Base-by-base conservation (phyloP, 1,140 invertebrate species). In the Tetranychus urticae region DNA sequence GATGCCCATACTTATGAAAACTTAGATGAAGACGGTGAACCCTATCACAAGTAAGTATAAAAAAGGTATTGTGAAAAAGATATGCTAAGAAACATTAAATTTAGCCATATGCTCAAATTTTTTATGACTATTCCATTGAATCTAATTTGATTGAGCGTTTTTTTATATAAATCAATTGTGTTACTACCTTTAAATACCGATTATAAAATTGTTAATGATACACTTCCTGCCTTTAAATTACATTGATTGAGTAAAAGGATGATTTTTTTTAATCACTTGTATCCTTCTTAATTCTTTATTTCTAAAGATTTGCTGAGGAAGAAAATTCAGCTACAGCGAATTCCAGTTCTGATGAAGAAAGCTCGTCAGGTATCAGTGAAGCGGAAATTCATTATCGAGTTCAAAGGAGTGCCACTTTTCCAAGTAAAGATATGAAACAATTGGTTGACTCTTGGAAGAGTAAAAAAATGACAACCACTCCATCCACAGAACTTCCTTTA, bases 1-100 rank as follows among this genome's bases (percentile, higher is more conserved):
- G 76, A 79, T 61, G 70, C 75, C n/a, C 77, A 79, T 70, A 75
- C 72, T 1, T 79, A 79, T 69, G 77, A 77, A 58, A 79, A 79
- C 66, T 69, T 79, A 36, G 75, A 77, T 64, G 62, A 58, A 62
- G 63, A 66, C 64, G 64, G 69, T 23, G 63, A 68, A 42, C 60
- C 62, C 34, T 56, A 56, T 56, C 55, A 52, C n/a, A 52, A 52
- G 50, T 52, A 52, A 31, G 50, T 52, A 2, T 12, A 47, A 47
- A 47, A 14, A n/a, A 23, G 23, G 23, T 23, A 23, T 23, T 23
- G 23, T 23, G 23, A 23, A 23, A 23, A 23, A 23, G 23, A 23
- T 23, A 23, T 23, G 23, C 23, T 23, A 23, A 23, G 23, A 23
- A 23, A 23, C 23, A 23, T 23, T 23, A 23, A 23, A 23, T 23